Evolutionary conservation across 2,113 vertebrate genomes (phyloP).

Genomic region (Macaca mulatta): DNA sequence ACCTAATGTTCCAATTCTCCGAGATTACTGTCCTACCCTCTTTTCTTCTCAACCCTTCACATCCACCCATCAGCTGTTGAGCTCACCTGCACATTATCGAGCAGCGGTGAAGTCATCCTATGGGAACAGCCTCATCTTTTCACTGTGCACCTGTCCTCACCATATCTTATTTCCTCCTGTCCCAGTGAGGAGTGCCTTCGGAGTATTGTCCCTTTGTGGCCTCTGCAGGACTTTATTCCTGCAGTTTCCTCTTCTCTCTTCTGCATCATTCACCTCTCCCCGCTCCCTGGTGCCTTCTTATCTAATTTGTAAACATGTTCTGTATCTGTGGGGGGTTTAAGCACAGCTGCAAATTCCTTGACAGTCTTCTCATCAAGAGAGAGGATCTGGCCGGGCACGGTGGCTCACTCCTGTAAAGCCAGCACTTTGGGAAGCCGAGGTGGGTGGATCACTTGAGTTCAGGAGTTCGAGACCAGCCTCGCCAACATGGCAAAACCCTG

Average conservation of each 20-base stretch:
- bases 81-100: neutral
- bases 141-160: neutral
- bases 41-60: neutral
- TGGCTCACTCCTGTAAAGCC: too few species aligned
- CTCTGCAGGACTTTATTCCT: neutral
- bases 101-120: neutral
- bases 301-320: neutral
- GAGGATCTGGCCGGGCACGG: too few species aligned
- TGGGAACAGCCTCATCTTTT: neutral
- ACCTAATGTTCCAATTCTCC: neutral
- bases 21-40: neutral
- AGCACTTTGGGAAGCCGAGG: too few species aligned
- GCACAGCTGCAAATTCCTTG: neutral
- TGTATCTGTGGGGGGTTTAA: neutral
- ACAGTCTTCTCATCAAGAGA: neutral
- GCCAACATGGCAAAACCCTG: too few species aligned
- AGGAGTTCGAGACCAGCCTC: too few species aligned
- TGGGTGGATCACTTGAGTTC: too few species aligned
- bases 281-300: neutral
- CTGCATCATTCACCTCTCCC: neutral
- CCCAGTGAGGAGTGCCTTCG: neutral
- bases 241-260: neutral
- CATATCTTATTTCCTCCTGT: neutral
- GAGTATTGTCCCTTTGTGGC: neutral
- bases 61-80: neutral